These are phyloP conservation scores for Galleria mellonella DNA, from an alignment of 1,140 invertebrate genomes.

Conservation along the genomic window DNA sequence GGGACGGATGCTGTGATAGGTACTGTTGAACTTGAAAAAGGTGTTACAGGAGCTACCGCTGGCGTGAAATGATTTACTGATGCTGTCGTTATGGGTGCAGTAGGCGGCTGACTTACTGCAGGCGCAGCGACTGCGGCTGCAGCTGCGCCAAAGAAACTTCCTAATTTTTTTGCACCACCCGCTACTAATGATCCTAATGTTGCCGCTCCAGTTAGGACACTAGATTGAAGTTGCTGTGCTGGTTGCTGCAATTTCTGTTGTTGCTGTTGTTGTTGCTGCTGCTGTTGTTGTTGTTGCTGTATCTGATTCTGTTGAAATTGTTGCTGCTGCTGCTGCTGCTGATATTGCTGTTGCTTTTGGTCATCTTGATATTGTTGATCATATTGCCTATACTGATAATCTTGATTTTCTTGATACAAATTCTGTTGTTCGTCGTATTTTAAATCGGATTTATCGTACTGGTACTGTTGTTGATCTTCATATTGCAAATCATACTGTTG, in stretches of 20 bases:
- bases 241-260: conserved; percentile 44
- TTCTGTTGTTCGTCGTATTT: conserved; percentile 22
- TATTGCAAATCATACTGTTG: conserved; percentile 75
- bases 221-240: conserved; percentile 55
- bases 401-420: conserved; percentile 33
- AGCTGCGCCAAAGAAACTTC: conserved; percentile 67
- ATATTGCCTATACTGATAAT: conserved; percentile 29
- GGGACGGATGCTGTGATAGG: conserved; percentile 61
- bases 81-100: conserved; percentile 22
- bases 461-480: conserved; percentile 41
- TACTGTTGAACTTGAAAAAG: conserved; percentile 53
- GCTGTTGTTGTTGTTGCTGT: conserved; percentile 31
- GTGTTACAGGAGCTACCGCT: conserved; percentile 56
- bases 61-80: conserved; percentile 31
- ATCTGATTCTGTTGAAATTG: conserved; percentile 26
- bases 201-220: conserved; percentile 62
- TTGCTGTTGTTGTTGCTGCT: conserved; percentile 40
- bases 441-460: conserved; percentile 33
- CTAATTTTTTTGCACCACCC: conserved; percentile 70
- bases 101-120: conserved; percentile 28
- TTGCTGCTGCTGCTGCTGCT: conserved; percentile 27
- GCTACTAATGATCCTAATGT: conserved; percentile 68
- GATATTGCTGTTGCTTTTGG: conserved; percentile 25
- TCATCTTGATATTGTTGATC: conserved; percentile 38
- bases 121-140: conserved; percentile 55